Evolutionary conservation across 2,113 vertebrate species (phyloP).

Genomic region (Machaerirhynchus nigripectus): DNA sequence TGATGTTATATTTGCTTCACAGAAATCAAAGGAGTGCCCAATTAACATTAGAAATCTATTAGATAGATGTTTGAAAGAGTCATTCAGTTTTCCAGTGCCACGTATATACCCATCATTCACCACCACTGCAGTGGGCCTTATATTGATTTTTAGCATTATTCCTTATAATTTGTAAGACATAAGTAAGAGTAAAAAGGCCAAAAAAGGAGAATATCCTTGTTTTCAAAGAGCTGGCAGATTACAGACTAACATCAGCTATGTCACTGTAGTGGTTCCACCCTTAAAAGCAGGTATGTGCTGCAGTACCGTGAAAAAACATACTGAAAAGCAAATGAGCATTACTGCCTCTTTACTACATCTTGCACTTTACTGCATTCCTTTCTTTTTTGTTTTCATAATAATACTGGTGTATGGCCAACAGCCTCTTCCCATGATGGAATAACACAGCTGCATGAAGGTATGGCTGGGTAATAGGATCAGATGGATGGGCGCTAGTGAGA

Average conservation of each 20-base stretch:
- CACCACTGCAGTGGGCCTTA: background rate
- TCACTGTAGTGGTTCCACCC: background rate
- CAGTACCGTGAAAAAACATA: background rate
- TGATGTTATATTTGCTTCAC: constrained; percentile 7
- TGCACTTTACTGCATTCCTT: background rate
- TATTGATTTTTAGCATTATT: background rate
- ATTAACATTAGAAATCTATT: background rate
- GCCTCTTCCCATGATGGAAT: background rate
- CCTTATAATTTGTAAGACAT: background rate
- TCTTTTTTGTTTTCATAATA: background rate
- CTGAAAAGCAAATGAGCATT: background rate
- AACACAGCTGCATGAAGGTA: background rate
- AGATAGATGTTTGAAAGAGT: background rate
- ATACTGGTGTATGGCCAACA: background rate
- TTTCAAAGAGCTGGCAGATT: background rate
- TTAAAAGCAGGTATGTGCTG: background rate
- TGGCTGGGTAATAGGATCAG: background rate
- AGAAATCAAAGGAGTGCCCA: background rate
- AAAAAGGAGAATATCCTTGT: background rate
- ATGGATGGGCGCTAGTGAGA: background rate
- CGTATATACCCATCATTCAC: background rate
- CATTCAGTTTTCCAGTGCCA: background rate
- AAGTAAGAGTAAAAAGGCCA: background rate
- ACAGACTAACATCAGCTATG: background rate
- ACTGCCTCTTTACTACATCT: background rate